Conservation (phyloP, 2,888 invertebrate genomes). For the Sesamia inferens region DNA sequence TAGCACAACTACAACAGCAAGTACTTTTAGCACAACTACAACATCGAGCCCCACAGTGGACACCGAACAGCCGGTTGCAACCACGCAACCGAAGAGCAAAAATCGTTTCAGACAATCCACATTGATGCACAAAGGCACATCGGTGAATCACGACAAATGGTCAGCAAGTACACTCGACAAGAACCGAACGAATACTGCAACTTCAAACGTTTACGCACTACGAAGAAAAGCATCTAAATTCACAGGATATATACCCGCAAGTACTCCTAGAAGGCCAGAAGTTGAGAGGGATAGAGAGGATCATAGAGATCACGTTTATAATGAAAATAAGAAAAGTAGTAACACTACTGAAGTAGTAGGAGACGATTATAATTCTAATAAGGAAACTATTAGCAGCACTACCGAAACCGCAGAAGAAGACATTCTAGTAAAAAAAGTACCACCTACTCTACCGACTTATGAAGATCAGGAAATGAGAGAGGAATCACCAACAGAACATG, state of each 20-base stretch:
- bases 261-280: constrained; percentile 71
- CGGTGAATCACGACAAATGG: constrained; percentile 87
- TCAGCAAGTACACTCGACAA: constrained; percentile 69
- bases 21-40: constrained; percentile 38
- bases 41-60: constrained; percentile 52
- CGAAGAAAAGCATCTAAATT: constrained; percentile 86
- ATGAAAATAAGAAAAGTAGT: constrained; percentile 52
- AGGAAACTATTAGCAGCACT: constrained; percentile 56
- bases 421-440: constrained; percentile 47
- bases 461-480: constrained; percentile 68
- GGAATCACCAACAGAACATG: constrained; percentile 59
- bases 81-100: constrained; percentile 73
- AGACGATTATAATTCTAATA: constrained; percentile 50
- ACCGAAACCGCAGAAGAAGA: constrained; percentile 52
- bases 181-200: constrained; percentile 62
- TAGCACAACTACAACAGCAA: constrained; percentile 42
- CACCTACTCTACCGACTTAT: constrained; percentile 62
- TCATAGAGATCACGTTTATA: constrained; percentile 68
- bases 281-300: constrained; percentile 69
- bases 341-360: constrained; percentile 53
- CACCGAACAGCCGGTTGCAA: constrained; percentile 57
- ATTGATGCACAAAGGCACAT: constrained; percentile 83
- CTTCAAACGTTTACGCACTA: constrained; percentile 65
- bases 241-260: constrained; percentile 79
- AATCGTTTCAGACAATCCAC: constrained; percentile 86